A percentile compares a stretch with the other conserved stretches of the same genome.
These are phyloP conservation scores for Heliornis fulica DNA, from an alignment of 2,113 vertebrate species.

Conservation along the genomic window DNA sequence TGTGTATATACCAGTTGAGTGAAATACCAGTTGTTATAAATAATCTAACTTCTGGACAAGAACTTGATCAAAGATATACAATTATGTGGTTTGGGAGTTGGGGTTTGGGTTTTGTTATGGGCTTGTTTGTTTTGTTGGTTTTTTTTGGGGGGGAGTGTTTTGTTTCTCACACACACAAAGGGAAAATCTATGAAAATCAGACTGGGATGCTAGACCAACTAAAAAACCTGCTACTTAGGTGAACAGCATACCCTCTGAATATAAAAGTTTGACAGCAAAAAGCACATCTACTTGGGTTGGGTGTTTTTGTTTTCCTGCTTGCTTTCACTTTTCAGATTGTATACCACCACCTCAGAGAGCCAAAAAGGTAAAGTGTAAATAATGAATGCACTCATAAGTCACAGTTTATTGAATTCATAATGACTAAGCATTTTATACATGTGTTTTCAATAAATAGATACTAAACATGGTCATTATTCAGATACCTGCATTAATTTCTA, in stretches of 20 bases:
- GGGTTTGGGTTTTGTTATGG: too few species aligned
- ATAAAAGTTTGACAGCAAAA: neutral
- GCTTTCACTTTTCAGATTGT: neutral
- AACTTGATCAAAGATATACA: neutral
- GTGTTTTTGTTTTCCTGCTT: neutral
- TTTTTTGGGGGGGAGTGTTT: neutral
- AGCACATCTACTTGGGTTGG: neutral
- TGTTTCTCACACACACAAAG: too few species aligned
- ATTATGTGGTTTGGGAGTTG: accelerated
- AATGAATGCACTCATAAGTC: neutral
- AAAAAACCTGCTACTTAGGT: neutral
- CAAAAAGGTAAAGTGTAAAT: neutral
- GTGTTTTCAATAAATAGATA: neutral
- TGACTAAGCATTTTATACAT: neutral
- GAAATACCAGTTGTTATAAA: neutral
- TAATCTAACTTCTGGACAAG: neutral
- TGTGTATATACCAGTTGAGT: neutral
- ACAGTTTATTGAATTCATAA: neutral
- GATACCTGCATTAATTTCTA: neutral
- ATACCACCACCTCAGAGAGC: too few species aligned
- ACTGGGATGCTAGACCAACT: neutral
- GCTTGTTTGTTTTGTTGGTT: accelerated
- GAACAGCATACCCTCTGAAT: neutral
- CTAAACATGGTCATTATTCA: neutral
- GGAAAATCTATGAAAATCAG: neutral